Conservation (phyloP, 2,797 vertebrate genomes). For the Spatula clypeata region DNA sequence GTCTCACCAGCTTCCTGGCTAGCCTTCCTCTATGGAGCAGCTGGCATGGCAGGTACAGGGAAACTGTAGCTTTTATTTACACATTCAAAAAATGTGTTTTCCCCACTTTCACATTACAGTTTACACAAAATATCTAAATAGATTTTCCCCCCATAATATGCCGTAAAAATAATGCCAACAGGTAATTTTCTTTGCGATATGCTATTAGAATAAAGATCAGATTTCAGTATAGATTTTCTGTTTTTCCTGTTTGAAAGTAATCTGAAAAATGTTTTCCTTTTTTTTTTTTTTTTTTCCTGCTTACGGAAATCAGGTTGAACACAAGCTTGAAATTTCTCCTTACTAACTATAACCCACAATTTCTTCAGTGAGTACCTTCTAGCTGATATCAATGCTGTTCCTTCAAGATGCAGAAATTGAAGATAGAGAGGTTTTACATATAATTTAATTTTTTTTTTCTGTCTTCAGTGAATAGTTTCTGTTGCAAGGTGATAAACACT, state of each 20-base stretch:
- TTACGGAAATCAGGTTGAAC: slow-evolving; percentile 9
- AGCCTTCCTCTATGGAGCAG: rapidly evolving
- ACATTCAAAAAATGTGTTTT: not conserved
- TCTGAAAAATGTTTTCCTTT: slow-evolving; percentile 7
- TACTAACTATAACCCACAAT: not conserved
- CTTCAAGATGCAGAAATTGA: not conserved
- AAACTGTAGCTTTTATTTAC: not conserved
- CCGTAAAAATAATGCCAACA: slow-evolving; percentile 21
- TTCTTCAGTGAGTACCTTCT: not conserved
- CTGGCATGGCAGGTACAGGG: rapidly evolving
- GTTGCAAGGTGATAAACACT: not conserved
- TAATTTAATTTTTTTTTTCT: not conserved
- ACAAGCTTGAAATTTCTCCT: not conserved
- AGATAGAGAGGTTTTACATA: not conserved
- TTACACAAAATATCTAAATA: not conserved
- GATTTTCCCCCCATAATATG: not conserved
- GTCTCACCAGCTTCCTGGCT: not conserved
- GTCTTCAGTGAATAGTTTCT: not conserved
- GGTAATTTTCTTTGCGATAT: slow-evolving; percentile 11
- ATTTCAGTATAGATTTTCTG: slow-evolving; percentile 25
- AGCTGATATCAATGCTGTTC: not conserved
- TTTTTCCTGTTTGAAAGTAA: slow-evolving; percentile 5
- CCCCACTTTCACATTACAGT: not conserved
- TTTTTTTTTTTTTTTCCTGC: slow-evolving; percentile 21
- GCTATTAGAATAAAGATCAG: slow-evolving; percentile 50